These are phyloP conservation scores for Colaptes auratus DNA, from an alignment of 2,113 vertebrate species.

Conservation along the genomic window DNA sequence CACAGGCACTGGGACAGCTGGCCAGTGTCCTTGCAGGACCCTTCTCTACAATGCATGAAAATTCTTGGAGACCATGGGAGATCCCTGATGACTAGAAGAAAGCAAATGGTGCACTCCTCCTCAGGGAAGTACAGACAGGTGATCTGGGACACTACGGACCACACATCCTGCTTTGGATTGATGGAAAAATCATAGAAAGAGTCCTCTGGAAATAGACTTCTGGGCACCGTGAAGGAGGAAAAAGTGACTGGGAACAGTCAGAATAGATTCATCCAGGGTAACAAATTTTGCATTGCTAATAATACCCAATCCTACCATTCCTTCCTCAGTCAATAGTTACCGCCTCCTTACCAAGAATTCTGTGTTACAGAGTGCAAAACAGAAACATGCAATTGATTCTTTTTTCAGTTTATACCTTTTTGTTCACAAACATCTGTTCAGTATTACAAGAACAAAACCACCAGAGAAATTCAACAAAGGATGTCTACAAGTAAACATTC, in stretches of 20 bases:
- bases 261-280: too few relatives aligned
- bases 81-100: neutral
- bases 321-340: neutral
- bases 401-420: neutral
- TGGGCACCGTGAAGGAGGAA: neutral
- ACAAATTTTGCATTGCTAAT: neutral
- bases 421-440: neutral
- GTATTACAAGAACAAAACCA: neutral
- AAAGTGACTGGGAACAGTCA: neutral
- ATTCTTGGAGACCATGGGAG: neutral
- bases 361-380: neutral
- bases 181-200: neutral
- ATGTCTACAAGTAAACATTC: neutral
- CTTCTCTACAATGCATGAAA: neutral
- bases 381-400: neutral
- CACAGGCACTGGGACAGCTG: fast-evolving
- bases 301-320: neutral
- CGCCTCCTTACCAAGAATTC: neutral
- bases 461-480: neutral
- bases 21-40: neutral
- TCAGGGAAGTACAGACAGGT: neutral
- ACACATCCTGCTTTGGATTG: neutral
- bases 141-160: too few relatives aligned
- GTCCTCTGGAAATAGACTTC: neutral
- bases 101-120: neutral